Conservation (phyloP, 2,113 vertebrate genomes). For the Pedionomus torquatus region DNA sequence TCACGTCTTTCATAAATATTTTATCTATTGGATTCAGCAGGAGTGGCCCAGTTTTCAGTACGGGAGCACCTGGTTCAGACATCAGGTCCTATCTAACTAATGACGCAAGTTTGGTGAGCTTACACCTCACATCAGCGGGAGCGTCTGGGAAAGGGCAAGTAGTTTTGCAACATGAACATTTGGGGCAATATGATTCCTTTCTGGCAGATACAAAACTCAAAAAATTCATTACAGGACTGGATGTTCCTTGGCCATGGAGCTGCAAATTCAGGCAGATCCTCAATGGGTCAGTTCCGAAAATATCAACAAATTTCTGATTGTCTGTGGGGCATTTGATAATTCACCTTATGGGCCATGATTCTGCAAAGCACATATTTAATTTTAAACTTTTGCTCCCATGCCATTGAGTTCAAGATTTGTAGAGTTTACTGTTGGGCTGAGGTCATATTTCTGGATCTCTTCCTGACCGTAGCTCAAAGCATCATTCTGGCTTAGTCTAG, state of each 20-base stretch:
- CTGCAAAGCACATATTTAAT: background rate
- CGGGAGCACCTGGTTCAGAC: background rate
- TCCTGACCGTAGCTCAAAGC: background rate
- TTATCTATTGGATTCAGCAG: constrained; percentile 14
- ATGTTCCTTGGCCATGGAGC: background rate
- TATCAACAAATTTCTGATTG: background rate
- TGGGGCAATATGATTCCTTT: background rate
- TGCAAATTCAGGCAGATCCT: background rate
- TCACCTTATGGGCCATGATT: background rate
- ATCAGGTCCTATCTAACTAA: background rate
- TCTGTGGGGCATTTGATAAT: background rate
- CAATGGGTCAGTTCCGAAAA: background rate
- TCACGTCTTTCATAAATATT: constrained; percentile 51
- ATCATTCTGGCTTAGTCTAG: background rate
- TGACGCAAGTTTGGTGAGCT: background rate
- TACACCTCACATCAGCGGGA: background rate
- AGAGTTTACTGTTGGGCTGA: background rate
- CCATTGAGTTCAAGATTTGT: background rate
- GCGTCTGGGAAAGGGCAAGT: background rate
- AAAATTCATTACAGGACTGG: background rate
- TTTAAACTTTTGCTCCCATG: background rate
- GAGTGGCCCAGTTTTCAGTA: background rate
- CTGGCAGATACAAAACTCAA: background rate
- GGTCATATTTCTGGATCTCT: background rate
- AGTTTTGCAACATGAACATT: background rate